Evolutionary conservation across 2,113 vertebrate species (phyloP), one percentile per base, ranked within the genome.

Genomic region (Vimba vimba): DNA sequence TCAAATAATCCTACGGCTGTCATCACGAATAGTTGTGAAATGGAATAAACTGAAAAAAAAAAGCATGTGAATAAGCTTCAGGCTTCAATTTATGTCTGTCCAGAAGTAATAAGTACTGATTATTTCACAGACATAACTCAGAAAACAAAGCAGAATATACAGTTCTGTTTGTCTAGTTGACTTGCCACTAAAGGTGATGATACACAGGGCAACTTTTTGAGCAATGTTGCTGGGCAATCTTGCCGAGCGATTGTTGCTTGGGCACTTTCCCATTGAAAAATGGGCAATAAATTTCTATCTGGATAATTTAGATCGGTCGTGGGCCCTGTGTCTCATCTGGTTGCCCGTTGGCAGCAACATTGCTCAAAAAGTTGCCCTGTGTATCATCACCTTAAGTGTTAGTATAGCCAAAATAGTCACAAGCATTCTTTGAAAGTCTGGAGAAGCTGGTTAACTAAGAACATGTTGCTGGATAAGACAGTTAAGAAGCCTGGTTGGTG

Each of bases 21-120:
- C 43, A 75, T n/a, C 12, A 7, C 0, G 6, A 47, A 74, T 74
- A 23, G 5, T 6, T 74, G 43, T 23, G 43, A 12, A 25, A 47
- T 74, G 23, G 71, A 74, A 74, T 74, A 47, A 25, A 74, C 36
- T 2, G 36, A 71, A 71, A 43, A 4, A 15, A 12, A 6, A 6
- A 36, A 36, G 50, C 47, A 75, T 74, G 43, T 74, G 68, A 43
- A 71, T 43, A n/a, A 12, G n/a, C 43, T 75, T 75, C 73, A 75
- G 43, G 43, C 73, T 75, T 75, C 43, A 75, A 75, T 75, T 47
- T 75, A 15, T 50, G n/a, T 75, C 43, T 47, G 23, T 50, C 43
- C 73, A 50, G 73, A 75, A 25, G 73, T 74, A 74, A 45, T 45
- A 74, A 74, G 39, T 75, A 2, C 13, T 50, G 73, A 27, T 47